Base-by-base conservation (phyloP, 1,140 invertebrate species). In the Andricus grossulariae region DNA sequence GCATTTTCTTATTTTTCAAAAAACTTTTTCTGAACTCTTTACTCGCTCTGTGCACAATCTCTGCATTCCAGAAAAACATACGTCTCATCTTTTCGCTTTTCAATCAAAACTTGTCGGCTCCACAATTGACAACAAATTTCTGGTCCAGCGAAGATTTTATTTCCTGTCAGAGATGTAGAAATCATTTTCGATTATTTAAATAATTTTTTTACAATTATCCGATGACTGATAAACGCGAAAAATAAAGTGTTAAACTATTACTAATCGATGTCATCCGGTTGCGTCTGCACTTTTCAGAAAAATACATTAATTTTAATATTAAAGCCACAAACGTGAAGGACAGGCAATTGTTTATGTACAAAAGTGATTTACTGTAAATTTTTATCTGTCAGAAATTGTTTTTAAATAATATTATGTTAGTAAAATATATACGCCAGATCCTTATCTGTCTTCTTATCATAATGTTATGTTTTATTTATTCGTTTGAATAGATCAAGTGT, bases 101-200 rank as follows among this genome's bases (percentile, higher is more conserved):
- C 16, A 13, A 54, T 54, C 21, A n/a, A 18, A 25, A 55, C 39
- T 74, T 78, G 70, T 75, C 76, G 81, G 71, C 76, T 82, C 74
- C 76, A 70, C 2, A 50, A 15, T 72, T 72, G 50, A 21, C 32
- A 66, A 15, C n/a, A 8, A 66, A 16, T 66, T 66, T 3, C 8
- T 66, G 15, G 16, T 15, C 39, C 21, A n/a, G 13, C 16, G 3
- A 15, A 16, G 13, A 39, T 18, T 39, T 45, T 10, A 66, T 16
- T 66, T 45, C 8, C n/a, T 66, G 25, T 45, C 15, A 39, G 60
- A 7, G 25, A n/a, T 16, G 8, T n/a, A 45, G 60, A 39, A 39
- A 39, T n/a, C 15, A 16, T 32, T 8, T 16, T 11, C 1, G n/a
- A 16, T 21, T 16, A 51, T 50, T 72, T 72, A 13, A 15, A 19